A percentile compares a stretch with the other conserved stretches of the same genome.
Conservation (phyloP, 2,888 invertebrate species). For the Lapara coniferarum region DNA sequence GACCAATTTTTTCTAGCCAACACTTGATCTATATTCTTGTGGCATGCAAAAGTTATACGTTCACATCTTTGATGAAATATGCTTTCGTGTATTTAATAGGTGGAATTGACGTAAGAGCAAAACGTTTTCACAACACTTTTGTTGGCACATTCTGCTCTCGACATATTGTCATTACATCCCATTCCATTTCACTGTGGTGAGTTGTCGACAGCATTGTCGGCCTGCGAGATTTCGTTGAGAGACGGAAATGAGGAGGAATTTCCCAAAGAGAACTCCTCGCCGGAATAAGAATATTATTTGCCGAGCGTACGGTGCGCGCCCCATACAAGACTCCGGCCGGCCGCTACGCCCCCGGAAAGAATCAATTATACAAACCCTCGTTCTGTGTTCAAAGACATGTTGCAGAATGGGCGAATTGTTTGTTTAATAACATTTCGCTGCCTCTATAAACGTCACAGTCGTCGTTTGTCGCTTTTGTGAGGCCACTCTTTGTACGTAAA, state of each 20-base stretch:
- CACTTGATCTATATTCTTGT: neutral
- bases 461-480: constrained; percentile 71
- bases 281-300: constrained; percentile 75
- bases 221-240: constrained; percentile 70
- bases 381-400: constrained; percentile 62
- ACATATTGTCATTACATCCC: constrained; percentile 79
- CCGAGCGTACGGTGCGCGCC: constrained; percentile 51
- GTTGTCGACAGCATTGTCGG: constrained; percentile 68
- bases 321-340: constrained; percentile 64
- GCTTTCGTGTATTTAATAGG: constrained; percentile 41
- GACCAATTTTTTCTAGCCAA: neutral
- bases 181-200: constrained; percentile 76
- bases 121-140: constrained; percentile 56
- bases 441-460: constrained; percentile 73
- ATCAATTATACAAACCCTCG: constrained; percentile 78
- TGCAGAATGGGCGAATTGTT: constrained; percentile 81
- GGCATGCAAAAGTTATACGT: neutral
- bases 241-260: constrained; percentile 79
- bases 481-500: constrained; percentile 67
- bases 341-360: constrained; percentile 79
- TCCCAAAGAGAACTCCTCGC: constrained; percentile 66
- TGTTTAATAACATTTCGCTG: constrained; percentile 81
- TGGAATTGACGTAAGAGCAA: constrained; percentile 47
- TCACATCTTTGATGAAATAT: neutral
- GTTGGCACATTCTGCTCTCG: constrained; percentile 57